Evolutionary conservation across 2,888 invertebrate genomes (phyloP).

Genomic region (Girardia tigrina): DNA sequence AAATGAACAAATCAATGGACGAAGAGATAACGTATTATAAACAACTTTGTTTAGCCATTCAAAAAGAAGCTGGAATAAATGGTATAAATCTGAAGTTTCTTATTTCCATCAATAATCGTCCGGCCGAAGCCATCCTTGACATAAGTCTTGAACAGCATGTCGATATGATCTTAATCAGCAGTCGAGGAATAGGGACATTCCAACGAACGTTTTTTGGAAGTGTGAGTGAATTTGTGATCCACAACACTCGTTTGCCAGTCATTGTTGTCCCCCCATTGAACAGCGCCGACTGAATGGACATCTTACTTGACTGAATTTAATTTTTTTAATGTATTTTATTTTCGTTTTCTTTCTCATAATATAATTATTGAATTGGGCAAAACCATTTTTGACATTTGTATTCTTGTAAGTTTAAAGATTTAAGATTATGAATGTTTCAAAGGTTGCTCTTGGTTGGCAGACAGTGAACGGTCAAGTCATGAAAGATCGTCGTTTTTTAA

Average conservation of each 20-base stretch:
- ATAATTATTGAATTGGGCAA: too few relatives aligned
- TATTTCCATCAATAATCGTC: not conserved
- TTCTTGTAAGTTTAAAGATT: too few relatives aligned
- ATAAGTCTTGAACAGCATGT: not conserved
- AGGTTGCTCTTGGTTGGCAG: too few relatives aligned
- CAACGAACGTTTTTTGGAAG: not conserved
- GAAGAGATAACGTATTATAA: not conserved
- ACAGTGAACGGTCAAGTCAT: too few relatives aligned
- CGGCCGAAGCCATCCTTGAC: not conserved
- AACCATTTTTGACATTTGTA: too few relatives aligned
- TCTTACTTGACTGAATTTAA: too few relatives aligned
- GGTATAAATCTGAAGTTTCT: not conserved
- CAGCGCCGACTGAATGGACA: too few relatives aligned
- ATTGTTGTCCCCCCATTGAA: not conserved
- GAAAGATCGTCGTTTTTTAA: too few relatives aligned
- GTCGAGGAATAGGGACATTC: not conserved
- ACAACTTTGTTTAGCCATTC: not conserved
- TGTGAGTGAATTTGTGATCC: not conserved
- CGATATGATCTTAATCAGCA: constrained; percentile 1
- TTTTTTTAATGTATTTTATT: too few relatives aligned
- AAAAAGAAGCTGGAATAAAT: not conserved
- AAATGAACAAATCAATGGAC: constrained; percentile 4
- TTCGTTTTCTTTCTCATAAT: too few relatives aligned
- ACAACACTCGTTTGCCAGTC: not conserved
- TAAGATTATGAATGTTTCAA: too few relatives aligned